Conservation (phyloP, 2,888 invertebrate genomes). For the Cacoxenus indagator region DNA sequence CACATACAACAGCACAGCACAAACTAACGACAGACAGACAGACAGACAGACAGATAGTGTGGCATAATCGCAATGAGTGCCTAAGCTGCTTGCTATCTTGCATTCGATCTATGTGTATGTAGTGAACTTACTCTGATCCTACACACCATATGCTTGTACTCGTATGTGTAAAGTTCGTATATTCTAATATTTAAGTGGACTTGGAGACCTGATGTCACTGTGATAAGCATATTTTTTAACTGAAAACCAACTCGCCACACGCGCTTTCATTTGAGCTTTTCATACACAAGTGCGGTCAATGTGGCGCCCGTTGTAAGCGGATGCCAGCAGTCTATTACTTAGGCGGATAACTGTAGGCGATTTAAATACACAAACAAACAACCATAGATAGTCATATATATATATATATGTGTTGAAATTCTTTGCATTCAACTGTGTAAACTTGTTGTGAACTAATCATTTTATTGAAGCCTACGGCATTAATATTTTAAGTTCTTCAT, state of each 20-base stretch:
- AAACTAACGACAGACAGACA: not conserved
- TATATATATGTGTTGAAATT: not conserved
- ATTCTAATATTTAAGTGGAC: conserved; percentile 2
- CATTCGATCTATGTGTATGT: too few relatives aligned
- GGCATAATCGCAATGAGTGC: conserved; percentile 4
- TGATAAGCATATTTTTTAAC: conserved; percentile 10
- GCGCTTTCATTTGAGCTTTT: not conserved
- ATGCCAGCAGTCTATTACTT: conserved; percentile 2
- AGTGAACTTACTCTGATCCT: too few relatives aligned
- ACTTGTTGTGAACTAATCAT: too few relatives aligned
- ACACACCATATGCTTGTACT: not conserved
- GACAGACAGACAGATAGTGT: not conserved
- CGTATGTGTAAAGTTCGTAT: not conserved
- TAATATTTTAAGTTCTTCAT: too few relatives aligned
- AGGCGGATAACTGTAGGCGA: not conserved
- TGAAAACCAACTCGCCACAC: not conserved
- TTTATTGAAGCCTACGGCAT: too few relatives aligned
- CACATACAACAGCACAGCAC: not conserved
- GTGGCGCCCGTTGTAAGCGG: conserved; percentile 4
- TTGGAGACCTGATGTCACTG: conserved; percentile 8
- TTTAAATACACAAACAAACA: not conserved
- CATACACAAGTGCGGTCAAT: not conserved
- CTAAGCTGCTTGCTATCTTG: not conserved
- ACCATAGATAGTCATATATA: conserved; percentile 11
- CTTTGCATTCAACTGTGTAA: too few relatives aligned